Evolutionary conservation across 2,888 invertebrate species (phyloP).

Genomic region (Leptopilina syphax): DNA sequence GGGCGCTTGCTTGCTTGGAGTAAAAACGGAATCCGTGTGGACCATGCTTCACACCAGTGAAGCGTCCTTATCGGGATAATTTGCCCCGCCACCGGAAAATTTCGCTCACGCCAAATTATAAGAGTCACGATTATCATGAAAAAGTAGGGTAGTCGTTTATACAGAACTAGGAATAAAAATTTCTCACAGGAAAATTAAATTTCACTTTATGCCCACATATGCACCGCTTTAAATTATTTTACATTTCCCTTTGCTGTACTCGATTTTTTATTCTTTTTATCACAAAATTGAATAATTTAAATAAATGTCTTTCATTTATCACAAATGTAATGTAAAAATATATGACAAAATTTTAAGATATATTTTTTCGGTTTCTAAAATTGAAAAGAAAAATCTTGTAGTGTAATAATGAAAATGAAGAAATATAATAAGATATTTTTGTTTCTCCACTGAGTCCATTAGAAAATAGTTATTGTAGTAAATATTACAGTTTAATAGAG

Average conservation of each 20-base stretch:
- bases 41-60: slow-evolving; percentile 7
- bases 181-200: slow-evolving; percentile 1
- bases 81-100: slow-evolving; percentile 24
- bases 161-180: background rate
- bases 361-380: background rate
- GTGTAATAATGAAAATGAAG: no score
- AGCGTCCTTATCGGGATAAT: slow-evolving; percentile 22
- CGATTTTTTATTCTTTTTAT: no score
- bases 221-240: background rate
- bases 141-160: slow-evolving; percentile 18
- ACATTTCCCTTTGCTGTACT: no score
- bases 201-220: background rate
- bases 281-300: no score
- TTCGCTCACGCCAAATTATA: slow-evolving; percentile 32
- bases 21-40: slow-evolving; percentile 7
- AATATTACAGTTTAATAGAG: no score
- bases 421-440: no score
- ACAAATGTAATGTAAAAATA: background rate
- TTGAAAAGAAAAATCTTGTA: background rate
- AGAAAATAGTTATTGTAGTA: no score
- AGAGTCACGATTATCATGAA: slow-evolving; percentile 27
- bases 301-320: no score
- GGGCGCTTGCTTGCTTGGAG: background rate
- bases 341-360: background rate
- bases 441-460: no score